Base-by-base conservation (phyloP, 2,113 vertebrate genomes). In the Crotalus helleri region DNA sequence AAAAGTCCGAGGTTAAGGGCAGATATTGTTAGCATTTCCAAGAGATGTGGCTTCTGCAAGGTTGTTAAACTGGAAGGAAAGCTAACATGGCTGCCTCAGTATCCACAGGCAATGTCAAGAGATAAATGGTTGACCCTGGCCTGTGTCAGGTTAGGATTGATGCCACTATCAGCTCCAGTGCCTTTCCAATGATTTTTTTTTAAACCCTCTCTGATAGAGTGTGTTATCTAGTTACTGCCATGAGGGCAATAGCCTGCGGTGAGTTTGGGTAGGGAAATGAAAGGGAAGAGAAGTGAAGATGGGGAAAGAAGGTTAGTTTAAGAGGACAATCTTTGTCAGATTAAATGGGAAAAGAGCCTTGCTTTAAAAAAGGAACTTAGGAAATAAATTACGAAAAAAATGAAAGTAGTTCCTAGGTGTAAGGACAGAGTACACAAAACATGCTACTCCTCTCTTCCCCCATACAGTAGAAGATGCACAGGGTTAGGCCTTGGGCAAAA, bases 191-290 rank as follows among this genome's bases (percentile, higher is more conserved):
- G 99, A 99, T 99, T 99, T 89, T 91, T 99, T 99, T 98, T 98
- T 97, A 97, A 81, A 44, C 3, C 33, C 33, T 98, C 99, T 99
- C 98, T 99, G 99, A 99, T 99, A 99, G 99, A 99, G 99, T 99
- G 98, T 99, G 98, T 99, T 99, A 99, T 99, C 99, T 99, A 99
- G 98, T 99, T 99, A 99, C 98, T 99, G 98, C 98, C 99, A 99
- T 6, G 97, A 99, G 99, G 99, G 98, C 98, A 99, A 98, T 98
- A 97, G 98, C 98, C 96, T 96, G 98, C 98, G 98, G 98, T 97
- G 96, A 0, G 90, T 97, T 98, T 98, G 98, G 98, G 97, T 93
- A 94, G 55, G 97, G 97, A 97, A 96, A 95, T 97, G 97, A 98
- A 92, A 81, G 74, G 33, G 55, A 57, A 57, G 55, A 19, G 19